These are phyloP conservation scores for Caenorhabditis sp. DNA, from an alignment of 2,888 invertebrate species.

Conservation along the genomic window DNA sequence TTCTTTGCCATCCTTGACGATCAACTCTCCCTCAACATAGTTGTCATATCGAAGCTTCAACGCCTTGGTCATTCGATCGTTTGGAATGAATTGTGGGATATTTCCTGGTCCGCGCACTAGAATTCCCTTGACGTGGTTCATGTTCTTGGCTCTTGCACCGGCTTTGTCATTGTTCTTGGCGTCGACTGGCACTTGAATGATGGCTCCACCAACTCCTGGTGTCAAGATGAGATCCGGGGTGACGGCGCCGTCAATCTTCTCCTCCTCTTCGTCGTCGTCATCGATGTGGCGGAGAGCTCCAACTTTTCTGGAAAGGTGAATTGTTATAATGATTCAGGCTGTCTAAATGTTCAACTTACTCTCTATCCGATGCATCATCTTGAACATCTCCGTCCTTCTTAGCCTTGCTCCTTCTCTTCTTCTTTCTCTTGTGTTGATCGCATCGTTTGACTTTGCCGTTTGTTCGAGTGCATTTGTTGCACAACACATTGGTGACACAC, in stretches of 20 bases:
- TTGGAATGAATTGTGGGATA: constrained; percentile 39
- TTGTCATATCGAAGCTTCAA: constrained; percentile 32
- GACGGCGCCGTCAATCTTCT: constrained; percentile 34
- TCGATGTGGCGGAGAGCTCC: constrained; percentile 31
- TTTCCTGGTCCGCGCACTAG: constrained; percentile 28
- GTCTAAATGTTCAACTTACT: constrained; percentile 9
- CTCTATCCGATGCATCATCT: constrained; percentile 37
- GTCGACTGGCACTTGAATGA: constrained; percentile 29
- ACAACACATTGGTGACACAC: constrained; percentile 30
- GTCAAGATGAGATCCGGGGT: constrained; percentile 32
- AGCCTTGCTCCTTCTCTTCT: constrained; percentile 8
- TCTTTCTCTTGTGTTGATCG: constrained; percentile 28
- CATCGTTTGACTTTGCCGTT: constrained; percentile 33
- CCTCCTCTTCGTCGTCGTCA: constrained; percentile 35
- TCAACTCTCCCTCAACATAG: constrained; percentile 35
- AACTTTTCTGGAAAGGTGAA: constrained; percentile 18
- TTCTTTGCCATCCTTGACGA: constrained; percentile 24
- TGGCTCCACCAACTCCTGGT: constrained; percentile 36
- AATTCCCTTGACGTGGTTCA: constrained; percentile 36
- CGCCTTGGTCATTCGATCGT: constrained; percentile 27
- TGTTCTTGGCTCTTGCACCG: constrained; percentile 23
- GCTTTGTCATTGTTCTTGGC: constrained; percentile 30
- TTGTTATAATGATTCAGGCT: not conserved
- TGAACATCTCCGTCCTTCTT: constrained; percentile 15
- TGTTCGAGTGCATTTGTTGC: constrained; percentile 24